Evolutionary conservation across 2,888 invertebrate species (phyloP).

Genomic region (Cataglyphis rosenhaueri): DNA sequence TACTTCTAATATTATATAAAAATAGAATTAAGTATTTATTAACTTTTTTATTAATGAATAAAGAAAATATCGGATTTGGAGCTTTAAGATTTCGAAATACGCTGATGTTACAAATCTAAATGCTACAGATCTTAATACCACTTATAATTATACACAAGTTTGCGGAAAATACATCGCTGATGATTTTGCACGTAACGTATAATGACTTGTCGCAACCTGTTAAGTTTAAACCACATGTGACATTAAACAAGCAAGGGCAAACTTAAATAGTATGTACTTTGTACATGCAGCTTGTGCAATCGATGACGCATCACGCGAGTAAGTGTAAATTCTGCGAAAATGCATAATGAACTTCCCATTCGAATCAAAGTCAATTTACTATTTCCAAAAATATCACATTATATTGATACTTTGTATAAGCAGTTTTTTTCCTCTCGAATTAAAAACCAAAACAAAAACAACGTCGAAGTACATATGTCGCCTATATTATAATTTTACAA

Average conservation of each 20-base stretch:
- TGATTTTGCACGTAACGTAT: background rate
- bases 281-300: background rate
- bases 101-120: background rate
- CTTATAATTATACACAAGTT: background rate
- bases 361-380: background rate
- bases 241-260: background rate
- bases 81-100: background rate
- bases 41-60: background rate
- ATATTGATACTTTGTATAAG: background rate
- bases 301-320: background rate
- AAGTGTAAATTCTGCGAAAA: slow-evolving; percentile 11
- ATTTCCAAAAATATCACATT: background rate
- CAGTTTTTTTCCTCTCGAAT: background rate
- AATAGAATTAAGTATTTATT: background rate
- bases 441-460: background rate
- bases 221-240: background rate
- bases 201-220: background rate
- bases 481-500: background rate
- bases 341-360: background rate
- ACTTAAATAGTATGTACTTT: background rate
- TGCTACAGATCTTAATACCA: background rate
- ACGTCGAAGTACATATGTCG: background rate
- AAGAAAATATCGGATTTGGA: background rate
- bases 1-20: background rate
- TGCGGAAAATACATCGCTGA: background rate